A percentile compares a stretch with the other conserved stretches of the same genome.
Conservation (phyloP, 2,113 vertebrate genomes). For the Ciconia maguari region DNA sequence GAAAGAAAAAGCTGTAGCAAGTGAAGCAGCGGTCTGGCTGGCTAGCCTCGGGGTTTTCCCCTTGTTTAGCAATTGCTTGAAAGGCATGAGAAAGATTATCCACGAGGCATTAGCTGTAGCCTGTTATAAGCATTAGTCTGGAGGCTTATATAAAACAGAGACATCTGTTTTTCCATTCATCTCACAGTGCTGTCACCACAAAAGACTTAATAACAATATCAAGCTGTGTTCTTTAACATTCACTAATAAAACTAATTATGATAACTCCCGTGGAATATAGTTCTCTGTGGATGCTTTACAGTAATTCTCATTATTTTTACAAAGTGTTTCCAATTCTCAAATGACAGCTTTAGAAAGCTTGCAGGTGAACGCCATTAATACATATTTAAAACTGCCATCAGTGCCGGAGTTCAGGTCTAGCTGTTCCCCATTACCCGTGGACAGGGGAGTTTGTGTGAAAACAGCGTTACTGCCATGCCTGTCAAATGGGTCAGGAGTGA, state of each 20-base stretch:
- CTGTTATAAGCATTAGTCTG: conserved; percentile 29
- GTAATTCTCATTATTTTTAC: not conserved
- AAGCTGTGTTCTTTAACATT: not conserved
- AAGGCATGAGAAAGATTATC: conserved; percentile 27
- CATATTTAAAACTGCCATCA: not conserved
- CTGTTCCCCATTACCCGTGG: not conserved
- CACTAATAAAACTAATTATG: not conserved
- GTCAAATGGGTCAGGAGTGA: not conserved
- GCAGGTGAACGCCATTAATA: not conserved
- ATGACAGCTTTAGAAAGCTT: not conserved
- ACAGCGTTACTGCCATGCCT: not conserved
- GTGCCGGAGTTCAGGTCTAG: not conserved
- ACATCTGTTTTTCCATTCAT: conserved; percentile 33
- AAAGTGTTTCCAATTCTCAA: not conserved
- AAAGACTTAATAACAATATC: not conserved
- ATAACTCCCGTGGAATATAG: not conserved
- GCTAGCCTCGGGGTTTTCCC: not conserved
- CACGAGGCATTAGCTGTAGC: not conserved
- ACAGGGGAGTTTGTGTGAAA: not conserved
- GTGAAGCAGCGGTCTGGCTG: not conserved
- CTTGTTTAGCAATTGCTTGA: not conserved
- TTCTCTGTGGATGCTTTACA: not conserved
- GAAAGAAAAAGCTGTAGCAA: not conserved
- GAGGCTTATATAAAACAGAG: conserved; percentile 6
- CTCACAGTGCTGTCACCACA: not conserved